A percentile compares a stretch with the other conserved stretches of the same genome.
Evolutionary conservation across 2,113 vertebrate genomes (phyloP).

Genomic region (Cavia aperea): DNA sequence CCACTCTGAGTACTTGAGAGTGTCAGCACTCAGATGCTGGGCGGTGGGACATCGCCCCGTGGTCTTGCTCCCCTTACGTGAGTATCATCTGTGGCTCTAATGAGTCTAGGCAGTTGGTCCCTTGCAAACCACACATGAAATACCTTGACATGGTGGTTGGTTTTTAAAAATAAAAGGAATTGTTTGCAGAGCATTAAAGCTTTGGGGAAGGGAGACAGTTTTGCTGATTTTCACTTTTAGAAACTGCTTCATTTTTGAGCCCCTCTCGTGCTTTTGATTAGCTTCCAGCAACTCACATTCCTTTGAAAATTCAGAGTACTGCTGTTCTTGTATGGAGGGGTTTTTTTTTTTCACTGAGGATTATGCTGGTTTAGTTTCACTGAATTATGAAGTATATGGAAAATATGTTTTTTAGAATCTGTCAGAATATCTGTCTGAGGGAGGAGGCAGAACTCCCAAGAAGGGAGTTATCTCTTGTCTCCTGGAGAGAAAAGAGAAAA

Average conservation of each 20-base stretch:
- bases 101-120: not conserved
- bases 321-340: conserved; percentile 47
- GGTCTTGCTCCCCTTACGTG: not conserved
- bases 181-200: not conserved
- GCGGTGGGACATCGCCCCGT: not conserved
- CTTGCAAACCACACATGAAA: conserved; percentile 4
- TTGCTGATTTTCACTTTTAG: conserved; percentile 57
- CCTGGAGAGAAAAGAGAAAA: conserved; percentile 57
- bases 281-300: conserved; percentile 62
- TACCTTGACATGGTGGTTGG: not conserved
- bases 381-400: conserved; percentile 66
- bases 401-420: conserved; percentile 63
- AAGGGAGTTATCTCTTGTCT: conserved; percentile 63
- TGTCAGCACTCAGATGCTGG: not conserved
- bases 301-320: conserved; percentile 56
- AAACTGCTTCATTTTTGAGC: conserved; percentile 47
- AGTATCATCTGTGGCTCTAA: not conserved
- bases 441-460: conserved; percentile 66
- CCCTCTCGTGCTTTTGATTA: conserved; percentile 56
- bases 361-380: conserved; percentile 57
- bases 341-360: conserved; percentile 54
- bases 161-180: not conserved
- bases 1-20: conserved; percentile 1
- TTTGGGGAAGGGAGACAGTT: conserved; percentile 4
- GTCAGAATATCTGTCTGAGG: conserved; percentile 57